Evolutionary conservation across 2,113 vertebrate species (phyloP).

Genomic region (Numida meleagris): DNA sequence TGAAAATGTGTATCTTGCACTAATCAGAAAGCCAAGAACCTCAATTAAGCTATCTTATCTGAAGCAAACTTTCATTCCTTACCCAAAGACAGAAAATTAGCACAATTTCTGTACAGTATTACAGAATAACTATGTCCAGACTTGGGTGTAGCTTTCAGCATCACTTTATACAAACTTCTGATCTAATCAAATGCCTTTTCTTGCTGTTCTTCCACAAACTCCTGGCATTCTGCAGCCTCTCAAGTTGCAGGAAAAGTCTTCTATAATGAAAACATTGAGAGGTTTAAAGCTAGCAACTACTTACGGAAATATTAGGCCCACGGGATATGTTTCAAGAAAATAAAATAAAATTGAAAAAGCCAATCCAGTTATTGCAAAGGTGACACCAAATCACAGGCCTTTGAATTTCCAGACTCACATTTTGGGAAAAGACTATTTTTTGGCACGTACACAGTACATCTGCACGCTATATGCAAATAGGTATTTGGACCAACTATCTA

Average conservation of each 20-base stretch:
- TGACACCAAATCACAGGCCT: background rate
- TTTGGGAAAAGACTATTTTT: background rate
- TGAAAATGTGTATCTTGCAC: background rate
- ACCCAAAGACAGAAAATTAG: background rate
- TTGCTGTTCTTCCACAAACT: background rate
- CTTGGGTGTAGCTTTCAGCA: background rate
- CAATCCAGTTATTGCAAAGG: background rate
- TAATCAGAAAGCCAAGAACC: background rate
- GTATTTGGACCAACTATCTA: background rate
- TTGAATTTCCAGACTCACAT: background rate
- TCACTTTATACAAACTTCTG: background rate
- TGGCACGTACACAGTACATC: background rate
- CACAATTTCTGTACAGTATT: background rate
- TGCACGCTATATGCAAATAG: background rate
- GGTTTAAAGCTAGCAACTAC: background rate
- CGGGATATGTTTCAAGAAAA: background rate
- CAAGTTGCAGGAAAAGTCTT: background rate
- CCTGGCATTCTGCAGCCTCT: background rate
- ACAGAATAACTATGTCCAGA: background rate
- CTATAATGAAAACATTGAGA: background rate
- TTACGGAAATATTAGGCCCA: background rate
- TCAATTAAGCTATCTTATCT: background rate
- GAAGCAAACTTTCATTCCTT: background rate
- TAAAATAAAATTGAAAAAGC: background rate
- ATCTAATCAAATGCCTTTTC: background rate